phyloP scores from a whole-genome alignment of 2,797 vertebrate species.

The Parauchenoglanis ngamensis region DNA sequence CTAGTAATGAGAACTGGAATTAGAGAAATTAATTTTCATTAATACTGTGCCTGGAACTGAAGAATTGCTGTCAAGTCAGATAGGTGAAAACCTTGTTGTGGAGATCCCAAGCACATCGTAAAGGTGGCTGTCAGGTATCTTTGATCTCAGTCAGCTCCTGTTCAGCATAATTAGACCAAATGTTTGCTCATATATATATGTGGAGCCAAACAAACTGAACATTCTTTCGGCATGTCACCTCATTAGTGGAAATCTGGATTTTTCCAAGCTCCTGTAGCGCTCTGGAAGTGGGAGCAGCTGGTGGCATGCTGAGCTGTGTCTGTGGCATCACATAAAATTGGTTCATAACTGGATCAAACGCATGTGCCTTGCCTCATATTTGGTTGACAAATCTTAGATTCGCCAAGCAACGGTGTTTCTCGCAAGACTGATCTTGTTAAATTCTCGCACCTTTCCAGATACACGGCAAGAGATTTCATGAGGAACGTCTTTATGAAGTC shows the following conservation, averaged over 20 bases:
- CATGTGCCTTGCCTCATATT: slow-evolving; percentile 12
- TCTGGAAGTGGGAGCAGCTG: slow-evolving; percentile 26
- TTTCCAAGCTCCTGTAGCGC: background rate
- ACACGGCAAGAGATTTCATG: background rate
- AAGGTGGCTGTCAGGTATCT: background rate
- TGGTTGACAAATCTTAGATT: background rate
- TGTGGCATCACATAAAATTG: slow-evolving; percentile 11
- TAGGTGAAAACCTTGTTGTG: background rate
- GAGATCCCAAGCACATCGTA: background rate
- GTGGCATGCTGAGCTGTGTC: slow-evolving; percentile 16
- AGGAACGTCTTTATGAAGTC: background rate
- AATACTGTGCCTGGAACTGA: background rate
- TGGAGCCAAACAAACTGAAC: background rate
- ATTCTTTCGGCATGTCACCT: slow-evolving; percentile 1
- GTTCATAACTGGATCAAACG: slow-evolving; percentile 1
- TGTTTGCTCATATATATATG: background rate
- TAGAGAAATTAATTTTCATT: no score
- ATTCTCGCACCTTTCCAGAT: background rate
- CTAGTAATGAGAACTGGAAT: background rate
- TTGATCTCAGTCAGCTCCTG: background rate
- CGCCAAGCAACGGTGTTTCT: background rate
- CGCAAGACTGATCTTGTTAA: background rate
- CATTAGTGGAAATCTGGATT: background rate
- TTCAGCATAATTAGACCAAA: background rate
- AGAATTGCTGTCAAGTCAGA: background rate